Conservation (phyloP, 2,888 invertebrate genomes). For the Mesochorus sp. region DNA sequence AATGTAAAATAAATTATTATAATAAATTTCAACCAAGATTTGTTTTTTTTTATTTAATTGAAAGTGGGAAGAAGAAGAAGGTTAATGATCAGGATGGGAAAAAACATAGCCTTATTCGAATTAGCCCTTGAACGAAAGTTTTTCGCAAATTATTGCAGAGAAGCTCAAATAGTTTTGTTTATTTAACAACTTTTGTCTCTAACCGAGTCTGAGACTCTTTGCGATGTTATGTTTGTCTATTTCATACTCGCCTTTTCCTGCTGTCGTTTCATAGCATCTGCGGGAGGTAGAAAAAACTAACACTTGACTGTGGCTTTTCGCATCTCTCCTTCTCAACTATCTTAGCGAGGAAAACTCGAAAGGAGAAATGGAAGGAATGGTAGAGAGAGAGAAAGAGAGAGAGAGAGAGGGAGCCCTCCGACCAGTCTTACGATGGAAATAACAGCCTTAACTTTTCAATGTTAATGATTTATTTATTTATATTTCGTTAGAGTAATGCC, state of each 20-base stretch:
- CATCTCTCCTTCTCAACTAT: slow-evolving; percentile 40
- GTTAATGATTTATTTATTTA: slow-evolving; percentile 65
- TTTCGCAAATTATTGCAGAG: slow-evolving; percentile 26
- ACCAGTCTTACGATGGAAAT: neutral
- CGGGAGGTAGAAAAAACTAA: slow-evolving; percentile 21
- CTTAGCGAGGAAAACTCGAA: slow-evolving; percentile 33
- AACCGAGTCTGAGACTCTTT: slow-evolving; percentile 34
- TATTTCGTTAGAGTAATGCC: slow-evolving; percentile 54
- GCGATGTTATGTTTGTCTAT: slow-evolving; percentile 3
- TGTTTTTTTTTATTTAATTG: too few relatives aligned
- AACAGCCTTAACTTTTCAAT: slow-evolving; percentile 30
- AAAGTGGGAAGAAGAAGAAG: neutral
- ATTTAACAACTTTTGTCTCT: slow-evolving; percentile 48
- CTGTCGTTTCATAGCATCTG: slow-evolving; percentile 12
- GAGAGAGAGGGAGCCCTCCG: neutral
- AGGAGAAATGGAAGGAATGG: too few relatives aligned
- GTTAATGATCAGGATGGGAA: neutral
- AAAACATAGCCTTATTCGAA: neutral
- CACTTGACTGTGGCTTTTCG: slow-evolving; percentile 49
- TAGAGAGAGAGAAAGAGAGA: slow-evolving; percentile 16
- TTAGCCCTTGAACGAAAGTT: slow-evolving; percentile 25
- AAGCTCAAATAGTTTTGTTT: slow-evolving; percentile 38
- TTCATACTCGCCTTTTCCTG: neutral
- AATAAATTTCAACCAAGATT: too few relatives aligned
- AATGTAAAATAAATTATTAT: too few relatives aligned